Evolutionary conservation across 1,140 invertebrate species (phyloP), one percentile per base, ranked within the genome.

Genomic region (Papilio dardanus): DNA sequence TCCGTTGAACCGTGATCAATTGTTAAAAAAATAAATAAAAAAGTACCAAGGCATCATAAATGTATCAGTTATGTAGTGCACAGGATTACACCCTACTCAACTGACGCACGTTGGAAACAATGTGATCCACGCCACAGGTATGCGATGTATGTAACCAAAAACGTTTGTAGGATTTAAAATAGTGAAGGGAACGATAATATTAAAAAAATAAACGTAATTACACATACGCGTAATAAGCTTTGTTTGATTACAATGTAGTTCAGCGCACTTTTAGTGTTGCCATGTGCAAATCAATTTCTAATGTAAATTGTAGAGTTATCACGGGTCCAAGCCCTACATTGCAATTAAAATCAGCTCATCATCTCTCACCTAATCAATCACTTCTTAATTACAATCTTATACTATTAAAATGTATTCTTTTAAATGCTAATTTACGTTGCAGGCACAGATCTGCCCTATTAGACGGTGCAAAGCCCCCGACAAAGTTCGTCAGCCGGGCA

Each of bases 391-490:
- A 0, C 16, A 19, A 50, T 19, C 7, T 58, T 28, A n/a, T 28
- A 58, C 21, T 21, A 21, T 54, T 54, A 54, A 54, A 54, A 54
- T 10, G 8, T 7, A 8, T 54, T 54, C 21, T 21, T 8, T 3
- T 30, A 58, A 30, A 58, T 28, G 54, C 24, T 30, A 62, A 62
- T 28, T 14, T 28, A n/a, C n/a, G 54, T 28, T 28, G 12, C 19
- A 62, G 28, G 30, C 30, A 67, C 33, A 31, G 65, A 66, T 8
- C 65, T 4, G 7, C 24, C 62, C 62, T 66, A 66, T 14, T 66
- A 7, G 14, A 33, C 14, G n/a, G 66, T 37, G 66, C 66, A 68
- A 68, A 68, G 66, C 66, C 66, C 66, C 28, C n/a, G 33, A n/a
- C 33, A 35, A 68, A 68, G 66, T 68, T 40, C 35, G 16, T 21